phyloP scores from a whole-genome alignment of 2,888 invertebrate genomes.

The Cinara cedri region DNA sequence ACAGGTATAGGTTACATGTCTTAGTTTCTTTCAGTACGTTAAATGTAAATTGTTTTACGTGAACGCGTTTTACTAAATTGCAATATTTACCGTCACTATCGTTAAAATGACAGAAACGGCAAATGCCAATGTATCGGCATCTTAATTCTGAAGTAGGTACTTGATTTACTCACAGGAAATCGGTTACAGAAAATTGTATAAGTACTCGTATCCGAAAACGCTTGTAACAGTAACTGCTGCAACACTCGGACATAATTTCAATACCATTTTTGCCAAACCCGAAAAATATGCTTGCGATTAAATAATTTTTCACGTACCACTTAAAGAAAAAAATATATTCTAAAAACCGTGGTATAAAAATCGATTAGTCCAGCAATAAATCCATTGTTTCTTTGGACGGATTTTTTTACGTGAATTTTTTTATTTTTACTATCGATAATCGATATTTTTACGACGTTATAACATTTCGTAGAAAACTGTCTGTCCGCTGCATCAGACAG shows the following conservation, averaged over 20 bases:
- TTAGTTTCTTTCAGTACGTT: no score
- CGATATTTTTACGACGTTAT: slow-evolving; percentile 2
- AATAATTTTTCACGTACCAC: not conserved
- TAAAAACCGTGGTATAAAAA: slow-evolving; percentile 28
- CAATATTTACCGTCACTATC: no score
- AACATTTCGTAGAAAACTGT: slow-evolving; percentile 25
- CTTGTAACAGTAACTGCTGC: not conserved
- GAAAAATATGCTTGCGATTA: not conserved
- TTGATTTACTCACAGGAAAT: no score
- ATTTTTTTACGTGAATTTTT: slow-evolving; percentile 4
- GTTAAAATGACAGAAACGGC: no score
- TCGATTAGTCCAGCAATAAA: slow-evolving; percentile 45
- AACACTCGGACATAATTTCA: not conserved
- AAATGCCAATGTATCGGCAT: no score
- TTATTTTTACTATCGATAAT: not conserved
- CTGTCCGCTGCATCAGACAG: not conserved
- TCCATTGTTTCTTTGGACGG: slow-evolving; percentile 25
- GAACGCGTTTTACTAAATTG: no score
- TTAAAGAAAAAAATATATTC: not conserved
- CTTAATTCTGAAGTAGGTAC: no score
- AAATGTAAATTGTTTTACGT: no score
- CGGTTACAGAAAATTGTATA: no score
- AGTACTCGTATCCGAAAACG: no score
- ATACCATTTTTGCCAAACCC: slow-evolving; percentile 3
- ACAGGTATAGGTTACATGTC: no score